Base-by-base conservation (phyloP, 2,113 vertebrate species). In the Shinisaurus crocodilurus region DNA sequence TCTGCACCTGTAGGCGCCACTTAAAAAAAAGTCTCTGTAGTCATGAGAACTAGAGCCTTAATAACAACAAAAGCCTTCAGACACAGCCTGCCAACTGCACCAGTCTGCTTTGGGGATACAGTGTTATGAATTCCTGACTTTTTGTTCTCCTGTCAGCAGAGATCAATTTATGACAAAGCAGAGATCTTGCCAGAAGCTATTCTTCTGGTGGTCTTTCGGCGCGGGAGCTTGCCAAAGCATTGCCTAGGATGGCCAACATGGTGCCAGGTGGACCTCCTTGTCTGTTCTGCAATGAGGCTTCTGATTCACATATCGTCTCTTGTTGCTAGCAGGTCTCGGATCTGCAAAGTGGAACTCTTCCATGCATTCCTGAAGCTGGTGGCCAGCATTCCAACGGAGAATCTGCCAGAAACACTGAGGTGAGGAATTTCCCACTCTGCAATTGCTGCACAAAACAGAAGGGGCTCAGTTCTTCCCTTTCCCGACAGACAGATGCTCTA, bases 331-430 rank as follows among this genome's bases (percentile, higher is more conserved):
- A 99, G 99, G 93, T 99, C 98, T 86, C 96, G 95, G 54, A 98
- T 99, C 93, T 98, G 98, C 96, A 99, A 99, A 95, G 95, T 98
- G 88, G 98, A 99, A 90, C 96, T 99, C 29, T 99, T 99, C 74
- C 97, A 92, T 54, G 91, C 93, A 5, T 99, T 99, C 95, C 96
- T 97, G 96, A 97, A 97, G 81, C 94, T 99, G 88, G 95, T 98
- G 80, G 86, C 94, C 16, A 97, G 94, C 92, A 97, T 98, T 77
- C 93, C 97, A 15, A 96, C 96, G 32, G 95, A 97, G 27, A 90
- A 96, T 48, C 96, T 97, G 65, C 99, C 99, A 6, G 93, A 96
- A 67, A 97, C 98, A 34, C 98, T 99, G 95, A 97, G 98, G 99
- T 99, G 95, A 97, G 91, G 9, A 80, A 3, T 10, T 45, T 85